A percentile compares a stretch with the other conserved stretches of the same genome.
phyloP scores from a whole-genome alignment of 2,888 invertebrate species.

The Portevinia maculata region DNA sequence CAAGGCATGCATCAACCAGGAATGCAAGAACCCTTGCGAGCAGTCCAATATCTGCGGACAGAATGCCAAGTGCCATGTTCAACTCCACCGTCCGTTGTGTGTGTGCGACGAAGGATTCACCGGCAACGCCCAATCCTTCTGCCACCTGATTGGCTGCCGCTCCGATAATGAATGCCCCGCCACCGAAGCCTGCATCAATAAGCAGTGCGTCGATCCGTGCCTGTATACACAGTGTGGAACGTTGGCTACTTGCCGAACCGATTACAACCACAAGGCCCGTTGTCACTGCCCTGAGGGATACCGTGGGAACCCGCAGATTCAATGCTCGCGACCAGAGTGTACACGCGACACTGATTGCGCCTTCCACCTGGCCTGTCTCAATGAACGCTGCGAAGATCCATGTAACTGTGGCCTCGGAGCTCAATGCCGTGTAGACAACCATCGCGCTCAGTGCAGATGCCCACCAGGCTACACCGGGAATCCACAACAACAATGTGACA shows the following conservation, averaged over 20 bases:
- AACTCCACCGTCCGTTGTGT: conserved; percentile 91
- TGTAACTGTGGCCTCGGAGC: conserved; percentile 92
- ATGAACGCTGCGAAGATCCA: conserved; percentile 91
- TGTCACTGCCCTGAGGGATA: conserved; percentile 91
- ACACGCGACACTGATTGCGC: conserved; percentile 90
- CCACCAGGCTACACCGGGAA: conserved; percentile 92
- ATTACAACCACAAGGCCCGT: conserved; percentile 89
- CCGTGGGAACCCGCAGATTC: conserved; percentile 90
- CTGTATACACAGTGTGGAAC: conserved; percentile 90
- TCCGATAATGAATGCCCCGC: conserved; percentile 93
- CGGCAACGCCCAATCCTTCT: conserved; percentile 91
- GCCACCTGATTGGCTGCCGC: conserved; percentile 92
- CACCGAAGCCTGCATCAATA: conserved; percentile 91
- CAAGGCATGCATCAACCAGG: conserved; percentile 90
- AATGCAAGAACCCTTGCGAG: conserved; percentile 90
- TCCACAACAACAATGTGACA: conserved; percentile 87
- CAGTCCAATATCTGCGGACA: conserved; percentile 87
- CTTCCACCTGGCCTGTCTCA: conserved; percentile 90
- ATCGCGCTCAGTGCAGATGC: conserved; percentile 90
- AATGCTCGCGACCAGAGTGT: conserved; percentile 91
- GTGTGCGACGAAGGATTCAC: conserved; percentile 91
- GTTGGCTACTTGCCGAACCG: conserved; percentile 90
- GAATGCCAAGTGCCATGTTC: conserved; percentile 91
- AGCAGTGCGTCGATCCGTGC: conserved; percentile 92
- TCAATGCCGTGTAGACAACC: conserved; percentile 90